Evolutionary conservation across 2,113 vertebrate genomes (phyloP), one percentile per base, ranked within the genome.

Genomic region (Rhegmatorhina hoffmannsi): DNA sequence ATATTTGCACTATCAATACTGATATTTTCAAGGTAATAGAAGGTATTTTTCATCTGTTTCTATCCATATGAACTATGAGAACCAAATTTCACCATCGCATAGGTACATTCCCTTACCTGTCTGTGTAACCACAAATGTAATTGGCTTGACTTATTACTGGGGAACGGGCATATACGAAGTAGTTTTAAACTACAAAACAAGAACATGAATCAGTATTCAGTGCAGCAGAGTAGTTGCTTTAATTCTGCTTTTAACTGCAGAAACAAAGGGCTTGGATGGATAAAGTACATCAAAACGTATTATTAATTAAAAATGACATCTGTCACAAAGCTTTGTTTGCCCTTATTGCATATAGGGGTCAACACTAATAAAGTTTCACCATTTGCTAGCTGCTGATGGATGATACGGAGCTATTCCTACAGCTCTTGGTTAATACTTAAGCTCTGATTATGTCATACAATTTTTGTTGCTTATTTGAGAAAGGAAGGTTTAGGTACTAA

Each of bases 301-400:
- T 76, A 5, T 67, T 92, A 90, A 95, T 90, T 92, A 86, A 95
- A 85, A 70, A 74, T 67, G 9, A 33, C 17, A 62, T 66, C n/a
- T 73, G 76, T 23, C 26, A 49, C 53, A 74, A 88, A 74, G 10
- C 12, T 90, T 95, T 85, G 23, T 88, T 95, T 13, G 1, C 46
- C 43, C 20, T 89, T 16, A 67, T 67, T 83, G 31, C 21, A 6
- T 84, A 5, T 15, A 83, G 10, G 14, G 79, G 67, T 86, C 88
- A 92, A 76, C 4, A 59, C 6, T 95, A 77, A 80, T 90, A 53
- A 88, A 38, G 10, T 80, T 92, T 90, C 34, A 77, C 19, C 60
- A 67, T 59, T 92, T 92, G 8, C 34, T 84, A 34, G 11, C 25
- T 93, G 94, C 46, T 92, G 90, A 96, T 34, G 84, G 94, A 90